Percentiles rank a stretch among this genome's conserved stretches.
Conservation (phyloP, 2,888 invertebrate genomes). For the Oscheius sp. region DNA sequence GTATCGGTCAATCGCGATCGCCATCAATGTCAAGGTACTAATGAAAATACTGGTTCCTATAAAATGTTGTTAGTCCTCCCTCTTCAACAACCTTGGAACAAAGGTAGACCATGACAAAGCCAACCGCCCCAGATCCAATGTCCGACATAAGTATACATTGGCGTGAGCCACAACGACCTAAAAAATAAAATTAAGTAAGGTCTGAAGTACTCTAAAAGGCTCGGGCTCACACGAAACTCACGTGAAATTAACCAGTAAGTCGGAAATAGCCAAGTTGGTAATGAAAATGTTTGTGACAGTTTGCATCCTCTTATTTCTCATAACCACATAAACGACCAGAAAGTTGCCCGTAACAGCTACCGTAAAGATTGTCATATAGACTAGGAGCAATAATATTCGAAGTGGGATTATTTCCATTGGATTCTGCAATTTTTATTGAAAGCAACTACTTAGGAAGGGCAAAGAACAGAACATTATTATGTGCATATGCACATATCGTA, state of each 20-base stretch:
- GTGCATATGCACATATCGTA: no score
- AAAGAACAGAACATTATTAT: no score
- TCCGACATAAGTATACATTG: conserved; percentile 87
- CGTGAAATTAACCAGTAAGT: conserved; percentile 83
- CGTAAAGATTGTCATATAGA: conserved; percentile 83
- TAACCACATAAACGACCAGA: conserved; percentile 91
- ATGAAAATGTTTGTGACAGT: conserved; percentile 97
- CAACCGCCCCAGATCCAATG: conserved; percentile 91
- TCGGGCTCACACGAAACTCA: conserved; percentile 36
- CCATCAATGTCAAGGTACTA: conserved; percentile 92
- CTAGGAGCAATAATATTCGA: conserved; percentile 43
- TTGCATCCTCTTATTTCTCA: conserved; percentile 91
- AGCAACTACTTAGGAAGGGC: no score
- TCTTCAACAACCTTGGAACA: conserved; percentile 76
- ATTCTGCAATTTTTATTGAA: no score
- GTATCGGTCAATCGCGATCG: conserved; percentile 95
- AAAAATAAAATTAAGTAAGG: conserved; percentile 70
- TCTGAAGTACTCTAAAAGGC: not conserved
- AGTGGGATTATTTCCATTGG: conserved; percentile 50
- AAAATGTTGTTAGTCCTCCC: no score
- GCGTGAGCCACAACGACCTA: conserved; percentile 94
- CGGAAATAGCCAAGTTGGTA: conserved; percentile 91
- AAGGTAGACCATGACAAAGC: conserved; percentile 90
- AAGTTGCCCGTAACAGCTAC: conserved; percentile 88
- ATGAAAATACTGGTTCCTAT: conserved; percentile 92